Evolutionary conservation across 2,113 vertebrate genomes (phyloP), one percentile per base, ranked within the genome.

Genomic region (Microcebus tavaratra): DNA sequence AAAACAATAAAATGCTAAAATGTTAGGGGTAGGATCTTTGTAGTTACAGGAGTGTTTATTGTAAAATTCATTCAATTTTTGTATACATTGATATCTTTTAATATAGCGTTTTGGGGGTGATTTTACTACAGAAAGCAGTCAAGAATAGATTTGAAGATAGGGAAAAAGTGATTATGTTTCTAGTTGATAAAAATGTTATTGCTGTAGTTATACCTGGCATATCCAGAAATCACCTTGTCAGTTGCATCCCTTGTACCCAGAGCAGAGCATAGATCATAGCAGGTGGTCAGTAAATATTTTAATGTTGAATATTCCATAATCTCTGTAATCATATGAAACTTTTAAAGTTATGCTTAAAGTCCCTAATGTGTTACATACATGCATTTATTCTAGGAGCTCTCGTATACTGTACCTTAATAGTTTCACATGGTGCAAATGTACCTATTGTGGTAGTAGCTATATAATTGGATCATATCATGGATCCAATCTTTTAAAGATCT

Each of bases 1-100:
- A 95, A 93, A 53, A 25, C 25, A 88, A 36, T 91, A 88, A 72
- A 93, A 65, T 36, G 7, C 73, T 72, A 57, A 84, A 88, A 78
- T 92, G 78, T 55, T 79, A 80, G 20, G 84, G 53, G 80, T 85
- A 29, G 72, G 67, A 73, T 85, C 39, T 90, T 88, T 29, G 57
- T 89, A n/a, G 18, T 92, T 70, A 76, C 76, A 67, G 48, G 21
- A 31, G 14, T 75, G 67, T 81, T 86, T 36, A 73, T 14, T 86
- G 39, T 90, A 75, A 76, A 95, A 39, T 89, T 79, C 34, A 85
- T 50, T 81, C 12, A 34, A 1, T 53, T 55, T 90, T 83, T 91
- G 29, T 91, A 17, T 68, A 83, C 50, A 21, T 81, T 80, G 57
- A 59, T 34, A 57, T 42, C 79, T 80, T 55, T 89, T 45, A 21